These are phyloP conservation scores for Gymnothorax reevesii DNA, from an alignment of 2,797 vertebrate species.

Conservation along the genomic window DNA sequence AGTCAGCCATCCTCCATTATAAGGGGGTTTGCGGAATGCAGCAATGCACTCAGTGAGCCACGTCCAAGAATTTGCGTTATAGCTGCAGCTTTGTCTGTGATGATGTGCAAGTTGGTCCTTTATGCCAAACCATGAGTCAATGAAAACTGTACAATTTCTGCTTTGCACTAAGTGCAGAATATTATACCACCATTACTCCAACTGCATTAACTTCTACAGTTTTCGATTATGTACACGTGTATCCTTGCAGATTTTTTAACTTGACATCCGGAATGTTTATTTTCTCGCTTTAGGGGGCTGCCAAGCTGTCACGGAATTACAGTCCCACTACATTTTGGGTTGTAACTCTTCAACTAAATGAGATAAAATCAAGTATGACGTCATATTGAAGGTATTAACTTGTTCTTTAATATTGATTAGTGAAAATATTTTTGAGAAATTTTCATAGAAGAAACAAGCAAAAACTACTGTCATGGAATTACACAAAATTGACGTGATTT, in stretches of 20 bases:
- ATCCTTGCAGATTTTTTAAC: not conserved
- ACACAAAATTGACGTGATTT: no score
- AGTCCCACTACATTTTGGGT: no score
- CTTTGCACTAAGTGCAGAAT: not conserved
- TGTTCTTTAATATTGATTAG: no score
- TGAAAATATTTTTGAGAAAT: no score
- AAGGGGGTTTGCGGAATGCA: not conserved
- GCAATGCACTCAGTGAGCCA: not conserved
- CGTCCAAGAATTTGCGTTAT: not conserved
- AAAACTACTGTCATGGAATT: no score
- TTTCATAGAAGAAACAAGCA: no score
- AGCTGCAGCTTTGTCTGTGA: not conserved
- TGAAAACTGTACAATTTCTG: not conserved
- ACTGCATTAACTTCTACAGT: not conserved
- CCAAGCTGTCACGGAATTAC: no score
- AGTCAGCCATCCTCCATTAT: not conserved
- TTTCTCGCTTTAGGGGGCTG: no score
- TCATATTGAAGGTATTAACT: no score
- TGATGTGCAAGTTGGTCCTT: not conserved
- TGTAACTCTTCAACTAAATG: no score
- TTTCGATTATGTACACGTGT: not conserved
- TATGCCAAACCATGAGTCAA: not conserved
- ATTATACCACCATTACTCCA: not conserved
- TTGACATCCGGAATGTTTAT: not conserved
- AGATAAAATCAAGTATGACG: no score